phyloP scores from a whole-genome alignment of 2,888 invertebrate genomes.

The Gastrophysa polygoni region DNA sequence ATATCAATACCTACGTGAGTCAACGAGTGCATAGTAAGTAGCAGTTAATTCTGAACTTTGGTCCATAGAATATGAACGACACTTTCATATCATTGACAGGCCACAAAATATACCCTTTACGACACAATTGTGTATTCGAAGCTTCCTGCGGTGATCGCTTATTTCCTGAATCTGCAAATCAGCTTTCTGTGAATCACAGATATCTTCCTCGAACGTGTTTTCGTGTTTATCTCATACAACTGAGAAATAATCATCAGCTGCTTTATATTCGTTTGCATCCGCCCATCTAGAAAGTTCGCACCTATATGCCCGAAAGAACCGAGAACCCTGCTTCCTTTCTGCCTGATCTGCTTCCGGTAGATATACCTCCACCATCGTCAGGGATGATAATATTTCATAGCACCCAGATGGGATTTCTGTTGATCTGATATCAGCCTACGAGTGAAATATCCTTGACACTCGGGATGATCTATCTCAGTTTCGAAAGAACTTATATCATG shows the following conservation, averaged over 20 bases:
- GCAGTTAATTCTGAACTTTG: too few species aligned
- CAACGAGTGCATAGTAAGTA: too few species aligned
- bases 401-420: conserved; percentile 17
- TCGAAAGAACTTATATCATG: neutral
- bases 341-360: conserved; percentile 12
- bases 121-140: too few species aligned
- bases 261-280: neutral
- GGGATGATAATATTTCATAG: conserved; percentile 10
- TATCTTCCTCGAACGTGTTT: neutral
- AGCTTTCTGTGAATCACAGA: too few species aligned
- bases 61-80: too few species aligned
- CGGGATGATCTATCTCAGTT: neutral
- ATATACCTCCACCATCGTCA: conserved; percentile 1
- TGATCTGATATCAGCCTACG: conserved; percentile 5
- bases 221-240: neutral
- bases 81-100: too few species aligned
- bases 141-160: too few species aligned
- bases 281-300: neutral
- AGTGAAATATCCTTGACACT: conserved; percentile 9
- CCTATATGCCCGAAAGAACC: neutral
- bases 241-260: neutral
- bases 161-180: too few species aligned
- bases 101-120: too few species aligned
- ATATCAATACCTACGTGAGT: too few species aligned
- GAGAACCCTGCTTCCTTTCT: conserved; percentile 10